Base-by-base conservation (phyloP, 1,140 invertebrate genomes). In the Eumeta japonica region DNA sequence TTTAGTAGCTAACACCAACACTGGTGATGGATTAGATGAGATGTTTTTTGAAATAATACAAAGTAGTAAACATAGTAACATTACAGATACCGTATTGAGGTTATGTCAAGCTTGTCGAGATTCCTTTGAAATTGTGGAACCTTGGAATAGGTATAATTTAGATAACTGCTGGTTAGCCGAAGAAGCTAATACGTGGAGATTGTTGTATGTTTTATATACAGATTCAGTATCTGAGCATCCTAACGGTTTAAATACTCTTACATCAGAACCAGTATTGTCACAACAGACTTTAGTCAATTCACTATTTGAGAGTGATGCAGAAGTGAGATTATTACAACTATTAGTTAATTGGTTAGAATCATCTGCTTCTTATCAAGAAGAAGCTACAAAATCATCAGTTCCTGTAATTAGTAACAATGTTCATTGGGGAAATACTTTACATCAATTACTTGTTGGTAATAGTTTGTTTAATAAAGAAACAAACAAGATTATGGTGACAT, bases 341-440 rank as follows among this genome's bases (percentile, higher is more conserved):
- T 84, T 97, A 18, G 85, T 96, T 12, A 92, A 97, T 65, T 97
- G 94, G 93, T 62, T 97, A 17, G 94, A 97, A 71, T 82, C 84
- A 34, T 90, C 86, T 67, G 84, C 88, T 10, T 68, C 82, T 12
- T 88, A 92, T 55, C 79, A 83, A 53, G 81, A 82, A 20, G 79
- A 80, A 37, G 77, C 76, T 31, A 78, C 80, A 29, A 81, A 84
- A 20, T 78, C 80, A 28, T 80, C 83, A 20, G 86, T 87, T 28
- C 81, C 88, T 14, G 80, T 82, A 2, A 62, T 75, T 24, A 86
- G 89, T 52, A 83, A 83, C 58, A 85, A 86, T 38, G 80, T 90
- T 16, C 84, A 84, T 34, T 95, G 92, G 92, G 91, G 94, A 72
- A 95, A 97, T 63, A 94, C 93, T 3, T 75, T 94, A 5, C 87